Percentiles rank a stretch among this genome's conserved stretches.
These are phyloP conservation scores for Pristionchus mayeri DNA, from an alignment of 2,888 invertebrate species.

Conservation along the genomic window DNA sequence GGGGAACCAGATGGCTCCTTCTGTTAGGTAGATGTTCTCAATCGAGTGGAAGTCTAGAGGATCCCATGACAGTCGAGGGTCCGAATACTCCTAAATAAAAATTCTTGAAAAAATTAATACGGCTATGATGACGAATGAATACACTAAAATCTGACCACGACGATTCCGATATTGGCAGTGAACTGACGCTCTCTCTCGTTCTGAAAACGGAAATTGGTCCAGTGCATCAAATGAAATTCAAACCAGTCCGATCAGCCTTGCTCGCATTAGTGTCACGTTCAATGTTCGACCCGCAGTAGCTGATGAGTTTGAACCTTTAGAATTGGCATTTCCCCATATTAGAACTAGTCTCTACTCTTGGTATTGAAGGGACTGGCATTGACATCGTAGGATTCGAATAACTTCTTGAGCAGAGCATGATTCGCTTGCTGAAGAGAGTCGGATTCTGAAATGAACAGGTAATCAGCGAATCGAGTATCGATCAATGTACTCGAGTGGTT, in stretches of 20 bases:
- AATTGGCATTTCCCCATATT: no score
- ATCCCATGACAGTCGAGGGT: background rate
- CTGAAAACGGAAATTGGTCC: background rate
- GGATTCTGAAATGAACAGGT: background rate
- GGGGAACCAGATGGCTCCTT: background rate
- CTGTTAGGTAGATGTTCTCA: background rate
- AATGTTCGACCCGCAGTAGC: background rate
- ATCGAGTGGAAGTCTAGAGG: background rate
- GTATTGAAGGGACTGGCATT: conserved; percentile 1
- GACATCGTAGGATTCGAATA: background rate
- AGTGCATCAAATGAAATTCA: background rate
- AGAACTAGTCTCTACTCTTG: background rate
- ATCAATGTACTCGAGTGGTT: background rate
- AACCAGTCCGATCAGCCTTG: conserved; percentile 15
- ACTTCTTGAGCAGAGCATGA: background rate
- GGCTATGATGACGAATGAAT: background rate
- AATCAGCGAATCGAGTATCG: background rate
- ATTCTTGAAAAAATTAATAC: no score
- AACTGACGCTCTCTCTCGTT: conserved; percentile 4
- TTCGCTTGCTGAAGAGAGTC: background rate
- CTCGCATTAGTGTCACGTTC: background rate
- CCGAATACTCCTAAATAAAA: background rate
- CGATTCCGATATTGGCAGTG: background rate
- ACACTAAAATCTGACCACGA: background rate
- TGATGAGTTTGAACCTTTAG: background rate